Base-by-base conservation (phyloP, 2,888 invertebrate genomes). In the Sesia apiformis region DNA sequence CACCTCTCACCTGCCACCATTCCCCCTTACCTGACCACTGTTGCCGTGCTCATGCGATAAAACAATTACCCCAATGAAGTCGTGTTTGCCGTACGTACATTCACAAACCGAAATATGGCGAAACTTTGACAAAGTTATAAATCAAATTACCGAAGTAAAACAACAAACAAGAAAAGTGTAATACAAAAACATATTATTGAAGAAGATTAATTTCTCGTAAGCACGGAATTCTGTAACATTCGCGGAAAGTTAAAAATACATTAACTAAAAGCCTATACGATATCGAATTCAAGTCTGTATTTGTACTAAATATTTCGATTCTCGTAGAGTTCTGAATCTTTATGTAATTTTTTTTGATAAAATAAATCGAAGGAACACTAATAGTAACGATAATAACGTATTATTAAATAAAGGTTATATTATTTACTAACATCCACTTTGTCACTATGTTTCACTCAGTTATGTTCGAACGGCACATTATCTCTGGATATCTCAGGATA, bases 31-130 rank as follows among this genome's bases (percentile, higher is more conserved):
- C 75, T 78, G 74, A 71, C 78, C 76, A 74, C 61, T 70, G 74
- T 72, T 67, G 70, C 75, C 66, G 71, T 71, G 72, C 81, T 81
- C 88, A 89, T 88, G 88, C 88, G 84, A 89, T 88, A 87, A 89
- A 89, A 88, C 86, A 89, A 89, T 88, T 87, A 88, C 84, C 78
- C 72, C 78, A 74, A 74, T 76, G 74, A 78, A 84, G 72, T 77
- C 70, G 72, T 71, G 76, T 76, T 76, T 64, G 69, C 60, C 70
- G 70, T 76, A 78, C 67, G 69, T 73, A 75, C 74, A 72, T 71
- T 70, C 62, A 64, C 67, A 71, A 69, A 66, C 69, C 65, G 66
- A 69, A 74, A 72, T 71, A 74, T 61, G 59, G 63, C 54, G 49
- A 59, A 56, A 59, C 53, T 55, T 58, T 59, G 40, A 54, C 54